Evolutionary conservation across 2,113 vertebrate species (phyloP).

Genomic region (Arothron firmamentum): DNA sequence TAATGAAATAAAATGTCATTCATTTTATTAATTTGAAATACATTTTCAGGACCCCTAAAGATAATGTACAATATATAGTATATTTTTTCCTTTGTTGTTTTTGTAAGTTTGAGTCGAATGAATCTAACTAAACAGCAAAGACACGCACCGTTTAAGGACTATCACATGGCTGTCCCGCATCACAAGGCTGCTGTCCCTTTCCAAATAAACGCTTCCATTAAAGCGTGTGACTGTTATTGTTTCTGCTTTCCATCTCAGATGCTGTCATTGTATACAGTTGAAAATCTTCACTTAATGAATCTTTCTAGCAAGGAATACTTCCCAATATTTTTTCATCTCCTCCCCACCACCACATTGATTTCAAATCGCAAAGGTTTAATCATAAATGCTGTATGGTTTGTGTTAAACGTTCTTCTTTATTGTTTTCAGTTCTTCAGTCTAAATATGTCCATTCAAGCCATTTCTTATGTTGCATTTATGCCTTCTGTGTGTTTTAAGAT

Average conservation of each 20-base stretch:
- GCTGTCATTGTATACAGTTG: not conserved
- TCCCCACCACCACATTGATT: not conserved
- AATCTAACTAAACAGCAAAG: not conserved
- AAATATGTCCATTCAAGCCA: too few relatives aligned
- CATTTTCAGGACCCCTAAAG: not conserved
- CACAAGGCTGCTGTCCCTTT: constrained; percentile 15
- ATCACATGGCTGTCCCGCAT: constrained; percentile 26
- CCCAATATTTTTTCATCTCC: not conserved
- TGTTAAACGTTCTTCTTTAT: not conserved
- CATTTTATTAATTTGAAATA: not conserved
- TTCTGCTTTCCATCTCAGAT: not conserved
- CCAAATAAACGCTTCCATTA: not conserved
- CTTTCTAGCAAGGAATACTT: too few relatives aligned
- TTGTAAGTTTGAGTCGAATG: not conserved
- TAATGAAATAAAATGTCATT: constrained; percentile 1
- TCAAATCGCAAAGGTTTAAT: not conserved
- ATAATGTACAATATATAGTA: not conserved
- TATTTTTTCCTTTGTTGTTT: not conserved
- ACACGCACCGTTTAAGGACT: constrained; percentile 5
- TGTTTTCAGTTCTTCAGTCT: constrained; percentile 5
- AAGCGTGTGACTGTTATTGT: constrained; percentile 14
- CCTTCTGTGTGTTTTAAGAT: not conserved
- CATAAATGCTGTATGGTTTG: not conserved
- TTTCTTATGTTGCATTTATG: not conserved
- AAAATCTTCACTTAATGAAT: not conserved